Evolutionary conservation across 1,140 invertebrate species (phyloP).

Genomic region (Drosophila pseudoananassae): DNA sequence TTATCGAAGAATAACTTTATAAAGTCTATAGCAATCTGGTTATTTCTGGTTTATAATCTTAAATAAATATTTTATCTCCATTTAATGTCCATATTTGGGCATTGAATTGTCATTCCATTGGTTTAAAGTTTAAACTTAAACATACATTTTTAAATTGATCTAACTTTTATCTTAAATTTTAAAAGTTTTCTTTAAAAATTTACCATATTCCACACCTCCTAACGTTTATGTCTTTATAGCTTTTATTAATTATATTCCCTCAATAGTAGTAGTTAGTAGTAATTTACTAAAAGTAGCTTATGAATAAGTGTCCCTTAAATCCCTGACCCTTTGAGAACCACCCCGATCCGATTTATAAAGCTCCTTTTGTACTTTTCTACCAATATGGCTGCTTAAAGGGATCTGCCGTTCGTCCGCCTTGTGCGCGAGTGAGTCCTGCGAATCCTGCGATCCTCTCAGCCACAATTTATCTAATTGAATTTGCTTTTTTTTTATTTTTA

Average conservation of each 20-base stretch:
- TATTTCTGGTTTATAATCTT: neutral
- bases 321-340: too few species aligned
- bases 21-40: constrained; percentile 11
- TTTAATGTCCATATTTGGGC: neutral
- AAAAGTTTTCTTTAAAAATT: too few species aligned
- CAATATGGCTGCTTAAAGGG: constrained; percentile 87
- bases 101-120: neutral
- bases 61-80: neutral
- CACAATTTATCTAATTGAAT: constrained; percentile 40
- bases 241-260: too few species aligned
- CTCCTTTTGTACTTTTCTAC: constrained; percentile 62
- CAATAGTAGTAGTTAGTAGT: too few species aligned
- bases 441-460: neutral
- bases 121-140: too few species aligned
- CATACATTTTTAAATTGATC: too few species aligned
- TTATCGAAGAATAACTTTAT: neutral
- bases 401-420: constrained; percentile 92
- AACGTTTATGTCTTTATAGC: too few species aligned
- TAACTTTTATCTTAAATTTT: too few species aligned
- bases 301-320: neutral
- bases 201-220: too few species aligned
- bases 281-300: too few species aligned
- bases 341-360: constrained; percentile 65
- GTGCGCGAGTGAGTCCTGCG: constrained; percentile 89
- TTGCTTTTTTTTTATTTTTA: constrained; percentile 18